Base-by-base conservation (phyloP, 2,888 invertebrate genomes). In the Barypeithes pellucidus region DNA sequence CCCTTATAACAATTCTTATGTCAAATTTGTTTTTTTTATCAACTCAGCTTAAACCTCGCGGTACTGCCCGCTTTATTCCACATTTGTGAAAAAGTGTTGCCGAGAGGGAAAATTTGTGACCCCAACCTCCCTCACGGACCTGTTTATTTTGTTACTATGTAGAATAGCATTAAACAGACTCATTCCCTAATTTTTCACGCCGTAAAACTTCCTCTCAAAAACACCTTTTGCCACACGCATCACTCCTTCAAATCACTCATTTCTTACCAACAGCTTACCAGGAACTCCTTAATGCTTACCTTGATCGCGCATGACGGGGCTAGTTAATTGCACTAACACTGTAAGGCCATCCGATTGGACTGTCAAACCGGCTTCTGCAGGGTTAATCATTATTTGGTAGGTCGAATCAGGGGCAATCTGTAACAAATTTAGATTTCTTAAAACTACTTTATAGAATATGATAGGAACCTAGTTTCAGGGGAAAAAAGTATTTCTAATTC, bases 231-330 rank as follows among this genome's bases (percentile, higher is more conserved):
- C 9, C n/a, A 5, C 52, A 57, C 52, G 50, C 24, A 20, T 57
- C 16, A 33, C 60, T 63, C 59, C 57, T 52, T 70, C 8, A 33
- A 18, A 18, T 12, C 54, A 57, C n/a, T 57, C 54, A 57, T 47
- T 36, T 33, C 60, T 50, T 67, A 67, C 61, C 59, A 41, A 43
- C 9, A 14, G 12, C 33, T 36, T 41, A 47, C 63, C 33, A 7
- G 7, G 33, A 2, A 20, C 11, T 50, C 20, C 33, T 14, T 9
- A 24, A 33, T 11, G 63, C 77, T 87, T 82, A 91, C 91, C 91
- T 86, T 93, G 90, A 86, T 97, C 97, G 75, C 98, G 91, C 91
- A 98, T 93, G 66, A 97, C 89, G 57, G 97, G 97, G 77, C 98
- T 97, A 62, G 98, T 98, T 76, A 98, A 90, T 76, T 95, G 94